These are phyloP conservation scores for Tachystola acroxantha DNA, from an alignment of 2,888 invertebrate species.

Conservation along the genomic window DNA sequence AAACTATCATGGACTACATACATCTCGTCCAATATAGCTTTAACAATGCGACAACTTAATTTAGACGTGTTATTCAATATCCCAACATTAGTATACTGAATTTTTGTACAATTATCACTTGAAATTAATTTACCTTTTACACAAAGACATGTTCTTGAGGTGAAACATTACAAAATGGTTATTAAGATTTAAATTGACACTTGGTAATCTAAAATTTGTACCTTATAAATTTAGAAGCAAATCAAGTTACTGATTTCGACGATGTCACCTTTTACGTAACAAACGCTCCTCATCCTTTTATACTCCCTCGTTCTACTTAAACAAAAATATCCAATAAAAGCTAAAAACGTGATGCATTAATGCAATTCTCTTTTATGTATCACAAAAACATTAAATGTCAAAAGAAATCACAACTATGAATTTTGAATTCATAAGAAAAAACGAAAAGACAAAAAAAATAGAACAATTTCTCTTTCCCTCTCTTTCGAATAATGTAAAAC, in stretches of 20 bases:
- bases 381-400: conserved; percentile 78
- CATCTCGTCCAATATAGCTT: conserved; percentile 53
- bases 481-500: conserved; percentile 38
- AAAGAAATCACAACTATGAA: conserved; percentile 79
- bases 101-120: conserved; percentile 41
- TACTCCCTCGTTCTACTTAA: conserved; percentile 46
- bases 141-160: conserved; percentile 8
- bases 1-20: conserved; percentile 59
- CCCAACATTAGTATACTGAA: conserved; percentile 38
- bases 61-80: conserved; percentile 50
- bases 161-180: conserved; percentile 22
- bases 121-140: conserved; percentile 15
- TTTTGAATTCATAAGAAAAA: conserved; percentile 74
- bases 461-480: conserved; percentile 45
- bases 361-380: conserved; percentile 70
- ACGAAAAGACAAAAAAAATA: conserved; percentile 64
- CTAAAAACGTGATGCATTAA: conserved; percentile 70
- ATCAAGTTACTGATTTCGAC: conserved; percentile 41
- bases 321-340: conserved; percentile 40
- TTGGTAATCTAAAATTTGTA: conserved; percentile 63
- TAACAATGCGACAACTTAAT: conserved; percentile 66
- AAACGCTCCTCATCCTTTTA: conserved; percentile 38
- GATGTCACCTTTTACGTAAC: conserved; percentile 30
- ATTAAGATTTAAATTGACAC: conserved; percentile 41
- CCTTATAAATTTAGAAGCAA: conserved; percentile 56